Percentiles rank a stretch among this genome's conserved stretches.
Evolutionary conservation across 2,888 invertebrate species (phyloP).

Genomic region (Hydroisotoma schaefferi): DNA sequence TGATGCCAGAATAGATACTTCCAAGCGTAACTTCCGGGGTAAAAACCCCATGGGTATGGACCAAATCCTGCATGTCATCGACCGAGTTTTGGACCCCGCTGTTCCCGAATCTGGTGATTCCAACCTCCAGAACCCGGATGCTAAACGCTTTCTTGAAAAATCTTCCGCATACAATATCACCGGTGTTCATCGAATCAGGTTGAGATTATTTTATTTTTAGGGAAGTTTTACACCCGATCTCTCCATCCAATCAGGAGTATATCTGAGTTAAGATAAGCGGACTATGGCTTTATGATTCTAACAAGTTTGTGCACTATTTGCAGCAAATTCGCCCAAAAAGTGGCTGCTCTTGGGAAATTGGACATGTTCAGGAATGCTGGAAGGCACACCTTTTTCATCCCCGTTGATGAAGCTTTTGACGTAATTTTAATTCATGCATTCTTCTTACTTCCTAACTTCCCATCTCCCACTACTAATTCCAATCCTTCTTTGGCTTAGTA

Average conservation of each 20-base stretch:
- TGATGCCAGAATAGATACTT: conserved; percentile 66
- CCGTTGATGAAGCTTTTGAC: conserved; percentile 84
- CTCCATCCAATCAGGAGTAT: neutral
- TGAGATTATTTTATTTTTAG: neutral
- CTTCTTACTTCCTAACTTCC: neutral
- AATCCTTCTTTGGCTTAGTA: no score
- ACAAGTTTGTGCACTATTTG: conserved; percentile 11
- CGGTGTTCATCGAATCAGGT: conserved; percentile 39
- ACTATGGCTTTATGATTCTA: neutral
- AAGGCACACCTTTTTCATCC: conserved; percentile 82
- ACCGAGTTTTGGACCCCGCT: conserved; percentile 78
- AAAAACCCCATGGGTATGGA: conserved; percentile 59
- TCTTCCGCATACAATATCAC: conserved; percentile 39
- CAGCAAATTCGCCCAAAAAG: conserved; percentile 58
- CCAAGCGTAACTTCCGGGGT: conserved; percentile 61
- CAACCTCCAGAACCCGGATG: conserved; percentile 71
- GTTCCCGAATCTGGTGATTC: conserved; percentile 54
- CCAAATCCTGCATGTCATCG: conserved; percentile 83
- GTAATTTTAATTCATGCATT: conserved; percentile 55
- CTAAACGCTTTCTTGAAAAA: conserved; percentile 60
- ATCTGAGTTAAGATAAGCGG: neutral
- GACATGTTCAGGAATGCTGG: conserved; percentile 73
- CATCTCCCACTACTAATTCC: neutral
- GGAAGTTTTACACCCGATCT: neutral
- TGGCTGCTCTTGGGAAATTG: conserved; percentile 70